Evolutionary conservation across 1,140 invertebrate genomes (phyloP), one percentile per base, ranked within the genome.

Genomic region (Sitodiplosis mosellana): DNA sequence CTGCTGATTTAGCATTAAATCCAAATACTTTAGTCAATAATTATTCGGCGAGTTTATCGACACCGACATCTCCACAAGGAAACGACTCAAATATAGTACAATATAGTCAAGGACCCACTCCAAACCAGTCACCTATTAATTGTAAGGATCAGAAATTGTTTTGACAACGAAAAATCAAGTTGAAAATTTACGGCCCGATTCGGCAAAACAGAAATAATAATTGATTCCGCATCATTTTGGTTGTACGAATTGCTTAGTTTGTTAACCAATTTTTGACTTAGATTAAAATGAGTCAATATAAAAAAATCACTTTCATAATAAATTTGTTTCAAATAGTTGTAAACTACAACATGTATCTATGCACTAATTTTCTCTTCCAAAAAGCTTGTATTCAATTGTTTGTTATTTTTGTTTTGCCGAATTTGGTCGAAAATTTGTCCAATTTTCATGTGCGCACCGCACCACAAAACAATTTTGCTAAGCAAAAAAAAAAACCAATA

Each of bases 81-180:
- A 63, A 59, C 47, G 61, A 63, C 38, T 60, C 59, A 21, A 61
- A 56, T 45, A 64, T 64, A 56, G 62, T 64, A 51, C 62, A 64
- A 53, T 64, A 64, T 36, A 64, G 62, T 50, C 61, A 64, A 51
- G 61, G 62, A 12, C 60, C 60, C 4, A 60, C 62, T 18, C 62
- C 62, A 33, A 64, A 58, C 7, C 61, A 63, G 44, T 64, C 62
- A 10, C 62, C 62, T 1, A 61, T 57, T 19, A 47, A 22, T 12
- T 21, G 20, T 20, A 18, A 17, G 20, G 11, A 43, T 20, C 3
- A 40, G 3, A 6, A 40, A 40, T 21, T 20, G 5, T 18, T 27
- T 27, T 27, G 27, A 10, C 27, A 5, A 10, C 3, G 10, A 27
- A 27, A 3, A 27, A 5, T 27, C 10, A 10, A 5, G 3, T 27